These are phyloP conservation scores for Caenorhabditis parvicauda DNA, from an alignment of 2,888 invertebrate species.

Conservation along the genomic window DNA sequence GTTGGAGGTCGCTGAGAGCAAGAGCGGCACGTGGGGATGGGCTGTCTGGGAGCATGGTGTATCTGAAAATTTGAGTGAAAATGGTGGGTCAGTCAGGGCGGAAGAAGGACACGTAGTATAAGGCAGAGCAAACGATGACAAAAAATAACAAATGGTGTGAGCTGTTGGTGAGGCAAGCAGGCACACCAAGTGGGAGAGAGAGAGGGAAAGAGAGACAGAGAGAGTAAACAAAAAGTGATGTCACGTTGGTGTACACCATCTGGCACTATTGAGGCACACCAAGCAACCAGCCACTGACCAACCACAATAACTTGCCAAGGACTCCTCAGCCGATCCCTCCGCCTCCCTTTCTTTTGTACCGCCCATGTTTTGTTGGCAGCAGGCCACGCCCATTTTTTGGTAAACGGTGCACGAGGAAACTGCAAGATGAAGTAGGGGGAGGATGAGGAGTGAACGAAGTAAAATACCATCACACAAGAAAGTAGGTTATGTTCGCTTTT, in stretches of 20 bases:
- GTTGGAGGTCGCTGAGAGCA: constrained; percentile 60
- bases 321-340: too few relatives aligned
- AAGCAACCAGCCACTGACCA: too few relatives aligned
- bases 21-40: constrained; percentile 61
- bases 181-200: background rate
- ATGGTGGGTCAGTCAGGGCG: background rate
- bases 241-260: too few relatives aligned
- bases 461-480: background rate
- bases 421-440: background rate
- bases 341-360: too few relatives aligned
- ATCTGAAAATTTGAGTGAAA: background rate
- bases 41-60: constrained; percentile 60
- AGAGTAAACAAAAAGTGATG: too few relatives aligned
- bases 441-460: background rate
- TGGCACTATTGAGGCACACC: too few relatives aligned
- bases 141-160: too few relatives aligned
- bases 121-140: background rate
- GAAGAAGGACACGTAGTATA: background rate
- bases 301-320: too few relatives aligned
- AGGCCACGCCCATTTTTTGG: too few relatives aligned
- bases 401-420: background rate
- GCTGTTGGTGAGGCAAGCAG: too few relatives aligned
- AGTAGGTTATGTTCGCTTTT: constrained; percentile 13
- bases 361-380: too few relatives aligned
- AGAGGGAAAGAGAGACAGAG: too few relatives aligned